Conservation (phyloP, 2,113 vertebrate genomes). For the Rhea americana region DNA sequence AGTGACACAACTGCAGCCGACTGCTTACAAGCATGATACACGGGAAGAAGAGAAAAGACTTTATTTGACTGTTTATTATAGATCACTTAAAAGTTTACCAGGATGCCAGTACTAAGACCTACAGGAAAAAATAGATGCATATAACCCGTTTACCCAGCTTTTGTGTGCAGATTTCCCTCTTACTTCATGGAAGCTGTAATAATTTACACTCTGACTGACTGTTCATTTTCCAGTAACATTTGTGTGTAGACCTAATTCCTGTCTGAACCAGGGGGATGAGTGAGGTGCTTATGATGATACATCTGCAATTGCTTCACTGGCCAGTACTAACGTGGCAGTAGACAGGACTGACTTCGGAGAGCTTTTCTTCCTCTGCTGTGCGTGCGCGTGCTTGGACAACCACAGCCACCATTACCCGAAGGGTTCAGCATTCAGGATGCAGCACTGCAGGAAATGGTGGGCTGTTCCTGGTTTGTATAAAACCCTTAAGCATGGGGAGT, state of each 20-base stretch:
- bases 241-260: not conserved
- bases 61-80: slow-evolving; percentile 16
- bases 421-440: not conserved
- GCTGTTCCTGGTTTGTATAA: not conserved
- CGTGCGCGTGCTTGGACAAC: not conserved
- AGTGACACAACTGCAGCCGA: not conserved
- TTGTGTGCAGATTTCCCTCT: not conserved
- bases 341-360: not conserved
- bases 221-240: not conserved
- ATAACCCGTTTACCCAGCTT: not conserved
- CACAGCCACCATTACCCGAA: not conserved
- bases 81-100: not conserved
- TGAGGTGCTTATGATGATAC: not conserved
- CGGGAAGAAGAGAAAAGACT: not conserved
- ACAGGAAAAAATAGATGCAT: not conserved
- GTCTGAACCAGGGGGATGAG: not conserved
- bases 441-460: not conserved
- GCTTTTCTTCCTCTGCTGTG: not conserved
- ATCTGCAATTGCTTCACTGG: not conserved
- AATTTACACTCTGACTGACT: not conserved
- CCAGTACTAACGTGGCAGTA: fast-evolving
- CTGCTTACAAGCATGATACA: not conserved
- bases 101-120: not conserved
- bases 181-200: not conserved
- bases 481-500: not conserved